Base-by-base conservation (phyloP, 92 coral and sea anemone genomes). In the Parazoanthus darwini region DNA sequence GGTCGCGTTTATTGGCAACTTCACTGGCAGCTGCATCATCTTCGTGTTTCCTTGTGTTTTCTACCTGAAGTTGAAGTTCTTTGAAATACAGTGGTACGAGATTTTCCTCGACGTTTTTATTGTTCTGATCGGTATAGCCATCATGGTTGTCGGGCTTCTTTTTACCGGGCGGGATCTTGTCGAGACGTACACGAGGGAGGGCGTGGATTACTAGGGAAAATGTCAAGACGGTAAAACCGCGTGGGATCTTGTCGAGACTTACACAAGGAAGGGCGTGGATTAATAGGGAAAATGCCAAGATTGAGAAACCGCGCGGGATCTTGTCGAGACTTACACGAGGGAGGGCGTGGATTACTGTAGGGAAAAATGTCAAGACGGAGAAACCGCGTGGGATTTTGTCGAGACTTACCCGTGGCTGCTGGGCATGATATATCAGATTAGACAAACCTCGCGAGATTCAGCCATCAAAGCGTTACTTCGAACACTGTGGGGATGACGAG, bases 11-110 rank as follows among this genome's bases (percentile, higher is more conserved):
- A 81, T 95, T 66, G 96, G 98, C 0, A 95, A 96, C 83, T 75
- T 94, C 15, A 93, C 94, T 36, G 93, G 95, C 36, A 92, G 96
- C 4, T 86, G 91, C 18, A 89, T 95, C 26, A 94, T 91, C 51
- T 87, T 95, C 74, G 85, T 95, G 29, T 95, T 95, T 39, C 98
- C 98, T 1, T 90, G 93, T 89, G 50, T 93, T 58, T 95, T 95
- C 83, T 91, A 95, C 81, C 35, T 93, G 39, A 92, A 92, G 88
- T 85, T 95, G 63, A 78, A 88, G 85, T 93, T 88, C 88, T 73
- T 86, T 84, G 35, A 91, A 58, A 85, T 95, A 43, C 72, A 65
- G 73, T 92, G 94, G 92, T 82, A 92, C 82, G 92, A 93, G 79
- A 80, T 95, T 42, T 86, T 91, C 16, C 79, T 92, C 25, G 89